These are phyloP conservation scores for Drosophila santomea DNA, from an alignment of 1,140 invertebrate species.

Conservation along the genomic window DNA sequence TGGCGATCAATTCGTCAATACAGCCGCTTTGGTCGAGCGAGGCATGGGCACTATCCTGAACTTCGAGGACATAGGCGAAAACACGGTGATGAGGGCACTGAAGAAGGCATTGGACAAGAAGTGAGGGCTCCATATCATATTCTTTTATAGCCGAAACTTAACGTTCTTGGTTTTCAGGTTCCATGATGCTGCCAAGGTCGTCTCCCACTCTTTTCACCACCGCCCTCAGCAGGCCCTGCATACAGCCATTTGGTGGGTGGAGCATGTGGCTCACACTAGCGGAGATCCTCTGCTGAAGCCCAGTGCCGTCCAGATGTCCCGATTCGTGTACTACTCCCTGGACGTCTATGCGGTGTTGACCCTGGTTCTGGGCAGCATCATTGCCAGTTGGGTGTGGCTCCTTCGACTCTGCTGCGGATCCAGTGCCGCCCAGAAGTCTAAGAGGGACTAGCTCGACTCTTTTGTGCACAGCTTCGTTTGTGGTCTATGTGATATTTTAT, in stretches of 20 bases:
- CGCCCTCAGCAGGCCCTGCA: constrained; percentile 68
- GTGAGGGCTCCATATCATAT: constrained; percentile 44
- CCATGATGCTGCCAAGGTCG: constrained; percentile 69
- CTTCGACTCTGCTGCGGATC: constrained; percentile 43
- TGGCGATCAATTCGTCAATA: constrained; percentile 89
- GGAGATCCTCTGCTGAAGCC: constrained; percentile 84
- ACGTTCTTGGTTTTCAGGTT: constrained; percentile 17
- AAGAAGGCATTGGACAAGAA: constrained; percentile 85
- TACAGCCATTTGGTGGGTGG: constrained; percentile 85
- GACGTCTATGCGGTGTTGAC: constrained; percentile 62
- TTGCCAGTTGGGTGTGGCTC: constrained; percentile 62
- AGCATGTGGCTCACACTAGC: constrained; percentile 85
- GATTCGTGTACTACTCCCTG: constrained; percentile 74
- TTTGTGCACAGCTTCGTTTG: background rate
- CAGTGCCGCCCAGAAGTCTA: background rate
- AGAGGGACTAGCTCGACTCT: constrained; percentile 33
- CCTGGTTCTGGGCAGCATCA: constrained; percentile 29
- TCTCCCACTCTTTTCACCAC: constrained; percentile 74
- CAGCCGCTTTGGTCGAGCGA: constrained; percentile 86
- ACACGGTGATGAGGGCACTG: constrained; percentile 85
- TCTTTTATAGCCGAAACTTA: background rate
- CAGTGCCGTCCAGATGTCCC: constrained; percentile 66
- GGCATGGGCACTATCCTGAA: constrained; percentile 87
- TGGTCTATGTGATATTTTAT: constrained; percentile 76
- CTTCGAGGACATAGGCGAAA: constrained; percentile 87